phyloP scores from a whole-genome alignment of 1,140 invertebrate species.

The Meteorus sp. region DNA sequence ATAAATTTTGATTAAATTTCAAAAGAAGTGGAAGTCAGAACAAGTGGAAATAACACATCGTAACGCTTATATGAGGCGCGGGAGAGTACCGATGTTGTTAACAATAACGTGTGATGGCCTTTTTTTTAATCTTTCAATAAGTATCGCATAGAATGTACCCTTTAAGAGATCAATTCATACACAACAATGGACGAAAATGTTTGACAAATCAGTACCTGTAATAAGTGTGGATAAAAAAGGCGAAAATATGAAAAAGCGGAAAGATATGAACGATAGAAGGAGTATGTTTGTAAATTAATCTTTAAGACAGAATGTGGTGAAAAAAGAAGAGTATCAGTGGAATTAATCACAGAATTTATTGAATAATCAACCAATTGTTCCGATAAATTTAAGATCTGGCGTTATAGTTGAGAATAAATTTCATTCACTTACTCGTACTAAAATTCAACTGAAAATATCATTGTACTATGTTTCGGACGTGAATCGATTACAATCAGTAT shows the following conservation, averaged over 20 bases:
- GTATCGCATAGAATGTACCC: constrained; percentile 9
- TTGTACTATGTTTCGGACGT: too few species aligned
- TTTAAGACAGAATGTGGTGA: constrained; percentile 25
- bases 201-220: constrained; percentile 43
- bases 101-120: neutral
- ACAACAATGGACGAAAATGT: constrained; percentile 23
- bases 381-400: too few species aligned
- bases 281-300: constrained; percentile 31
- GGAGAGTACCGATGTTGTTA: constrained; percentile 6
- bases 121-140: constrained; percentile 14
- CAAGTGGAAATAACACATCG: too few species aligned
- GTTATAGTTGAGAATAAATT: too few species aligned
- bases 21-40: too few species aligned
- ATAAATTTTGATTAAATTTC: too few species aligned
- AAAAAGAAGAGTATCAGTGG: constrained; percentile 5
- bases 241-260: constrained; percentile 7
- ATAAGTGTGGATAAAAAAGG: constrained; percentile 35
- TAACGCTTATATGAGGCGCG: neutral
- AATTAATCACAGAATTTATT: too few species aligned
- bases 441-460: too few species aligned
- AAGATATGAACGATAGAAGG: constrained; percentile 20
- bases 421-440: too few species aligned
- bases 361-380: constrained; percentile 18
- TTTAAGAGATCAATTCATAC: constrained; percentile 17
- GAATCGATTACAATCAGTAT: too few species aligned